Conservation (phyloP, 2,113 vertebrate species). For the Oncorhynchus tshawytscha region DNA sequence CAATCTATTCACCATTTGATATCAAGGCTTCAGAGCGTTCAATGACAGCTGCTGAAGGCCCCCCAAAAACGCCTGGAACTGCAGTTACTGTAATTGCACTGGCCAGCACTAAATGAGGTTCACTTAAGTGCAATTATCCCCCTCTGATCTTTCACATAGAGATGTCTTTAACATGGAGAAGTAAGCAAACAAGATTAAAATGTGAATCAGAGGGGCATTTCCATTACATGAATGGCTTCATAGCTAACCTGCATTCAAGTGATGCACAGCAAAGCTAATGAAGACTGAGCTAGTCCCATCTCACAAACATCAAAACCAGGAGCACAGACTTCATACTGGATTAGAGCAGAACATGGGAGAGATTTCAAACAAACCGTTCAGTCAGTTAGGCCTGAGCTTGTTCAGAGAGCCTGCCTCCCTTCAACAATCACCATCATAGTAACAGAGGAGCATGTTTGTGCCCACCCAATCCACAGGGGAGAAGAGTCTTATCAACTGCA, state of each 20-base stretch:
- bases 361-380: conserved; percentile 21
- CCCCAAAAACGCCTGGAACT: conserved; percentile 65
- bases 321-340: conserved; percentile 44
- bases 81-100: conserved; percentile 75
- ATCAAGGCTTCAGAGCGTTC: conserved; percentile 58
- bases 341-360: conserved; percentile 28
- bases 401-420: no score
- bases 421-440: conserved; percentile 3
- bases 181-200: conserved; percentile 75
- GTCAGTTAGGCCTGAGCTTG: conserved; percentile 3
- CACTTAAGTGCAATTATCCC: conserved; percentile 76
- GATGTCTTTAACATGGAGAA: conserved; percentile 71
- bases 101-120: conserved; percentile 74
- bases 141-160: conserved; percentile 73
- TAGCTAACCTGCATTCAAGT: conserved; percentile 73
- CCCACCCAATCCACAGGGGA: conserved; percentile 16
- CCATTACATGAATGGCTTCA: conserved; percentile 67
- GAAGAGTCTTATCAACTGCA: conserved; percentile 14
- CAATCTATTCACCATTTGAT: conserved; percentile 60
- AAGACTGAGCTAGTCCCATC: conserved; percentile 62
- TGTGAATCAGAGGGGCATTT: conserved; percentile 72
- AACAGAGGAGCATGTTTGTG: background rate
- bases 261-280: conserved; percentile 66
- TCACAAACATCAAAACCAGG: conserved; percentile 39
- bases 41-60: conserved; percentile 63